Evolutionary conservation across 2,113 vertebrate genomes (phyloP).

Genomic region (Platichthys flesus): DNA sequence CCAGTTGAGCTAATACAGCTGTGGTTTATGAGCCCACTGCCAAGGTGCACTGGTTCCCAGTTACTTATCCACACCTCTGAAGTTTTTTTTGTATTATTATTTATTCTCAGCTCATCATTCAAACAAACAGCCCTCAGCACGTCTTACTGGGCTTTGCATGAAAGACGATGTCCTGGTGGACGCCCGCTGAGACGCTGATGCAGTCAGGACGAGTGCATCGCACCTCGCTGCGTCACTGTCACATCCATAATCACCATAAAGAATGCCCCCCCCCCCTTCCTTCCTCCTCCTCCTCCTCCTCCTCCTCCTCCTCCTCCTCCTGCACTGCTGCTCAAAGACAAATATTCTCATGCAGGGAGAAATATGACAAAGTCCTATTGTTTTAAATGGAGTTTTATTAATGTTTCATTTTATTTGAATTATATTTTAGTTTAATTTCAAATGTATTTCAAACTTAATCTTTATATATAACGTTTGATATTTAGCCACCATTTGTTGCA

Average conservation of each 20-base stretch:
- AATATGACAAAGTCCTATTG: no score
- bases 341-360: neutral
- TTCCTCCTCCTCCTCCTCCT: neutral
- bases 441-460: no score
- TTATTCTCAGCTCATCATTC: neutral
- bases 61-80: neutral
- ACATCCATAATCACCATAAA: constrained; percentile 55
- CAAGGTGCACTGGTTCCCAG: neutral
- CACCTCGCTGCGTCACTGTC: constrained; percentile 59
- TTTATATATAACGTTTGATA: no score
- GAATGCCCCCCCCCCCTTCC: constrained; percentile 12
- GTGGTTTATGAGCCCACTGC: neutral
- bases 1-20: constrained; percentile 6
- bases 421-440: no score
- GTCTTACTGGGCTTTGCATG: constrained; percentile 27
- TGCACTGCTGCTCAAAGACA: neutral
- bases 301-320: neutral
- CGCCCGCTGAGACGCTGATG: constrained; percentile 40
- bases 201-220: constrained; percentile 42
- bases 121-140: neutral
- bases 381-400: no score
- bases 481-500: no score
- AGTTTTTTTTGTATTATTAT: neutral
- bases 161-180: constrained; percentile 18
- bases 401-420: no score